Percentiles rank a stretch among this genome's conserved stretches.
Evolutionary conservation across 2,888 invertebrate species (phyloP).

Genomic region (Apamea crenata): DNA sequence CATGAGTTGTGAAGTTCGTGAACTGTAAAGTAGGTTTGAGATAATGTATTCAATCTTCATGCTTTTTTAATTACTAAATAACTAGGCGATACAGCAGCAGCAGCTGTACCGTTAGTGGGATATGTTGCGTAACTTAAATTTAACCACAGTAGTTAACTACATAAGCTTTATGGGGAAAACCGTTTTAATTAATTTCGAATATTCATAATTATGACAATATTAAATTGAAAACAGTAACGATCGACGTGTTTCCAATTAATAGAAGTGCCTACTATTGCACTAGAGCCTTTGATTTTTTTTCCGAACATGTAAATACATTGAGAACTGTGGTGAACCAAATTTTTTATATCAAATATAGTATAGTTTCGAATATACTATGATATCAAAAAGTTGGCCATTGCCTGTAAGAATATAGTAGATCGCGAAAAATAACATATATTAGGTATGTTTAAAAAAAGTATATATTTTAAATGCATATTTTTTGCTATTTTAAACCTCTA

Average conservation of each 20-base stretch:
- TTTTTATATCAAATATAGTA: too few species aligned
- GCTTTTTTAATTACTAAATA: constrained; percentile 60
- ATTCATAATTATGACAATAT: constrained; percentile 42
- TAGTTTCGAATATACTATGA: too few species aligned
- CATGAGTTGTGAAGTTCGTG: constrained; percentile 59
- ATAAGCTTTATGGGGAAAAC: constrained; percentile 37
- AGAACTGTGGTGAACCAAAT: background rate
- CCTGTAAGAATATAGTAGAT: too few species aligned
- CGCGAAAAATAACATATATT: too few species aligned
- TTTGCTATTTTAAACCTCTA: too few species aligned
- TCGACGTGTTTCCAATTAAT: constrained; percentile 19
- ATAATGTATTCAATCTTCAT: constrained; percentile 54
- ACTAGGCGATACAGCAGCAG: constrained; percentile 31
- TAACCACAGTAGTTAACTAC: constrained; percentile 18
- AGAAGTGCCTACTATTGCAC: background rate
- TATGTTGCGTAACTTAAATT: constrained; percentile 37
- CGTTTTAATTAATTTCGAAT: constrained; percentile 42
- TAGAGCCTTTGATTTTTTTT: background rate
- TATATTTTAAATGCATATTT: too few species aligned
- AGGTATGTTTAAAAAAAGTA: too few species aligned
- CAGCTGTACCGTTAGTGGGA: background rate
- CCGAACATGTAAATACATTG: background rate
- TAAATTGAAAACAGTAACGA: constrained; percentile 30
- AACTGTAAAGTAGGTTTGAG: constrained; percentile 64
- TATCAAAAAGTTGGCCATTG: too few species aligned